Evolutionary conservation across 1,140 invertebrate species (phyloP), one percentile per base, ranked within the genome.

Genomic region (Pogonomyrmex barbatus): DNA sequence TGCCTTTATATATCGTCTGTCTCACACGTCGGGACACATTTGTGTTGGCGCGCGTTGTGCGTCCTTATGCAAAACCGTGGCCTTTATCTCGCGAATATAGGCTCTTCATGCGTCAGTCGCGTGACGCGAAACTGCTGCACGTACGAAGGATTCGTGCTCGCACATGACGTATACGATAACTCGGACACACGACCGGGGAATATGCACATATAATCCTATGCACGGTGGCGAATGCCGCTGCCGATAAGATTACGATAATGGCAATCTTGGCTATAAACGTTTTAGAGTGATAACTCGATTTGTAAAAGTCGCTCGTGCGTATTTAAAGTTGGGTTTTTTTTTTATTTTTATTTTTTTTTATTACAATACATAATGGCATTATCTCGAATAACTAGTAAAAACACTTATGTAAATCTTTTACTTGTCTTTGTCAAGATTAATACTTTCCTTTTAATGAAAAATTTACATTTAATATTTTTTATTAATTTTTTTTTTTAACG

Each of bases 231-330:
- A 73, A 83, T 75, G 36, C n/a, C 39, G 30, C 70, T n/a, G 68
- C 45, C 39, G 68, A 83, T 83, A 83, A 75, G 79, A 83, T 75
- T 83, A 75, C 47, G 79, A 75, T 47, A 71, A 47, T 47, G 54
- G 54, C 30, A 47, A 56, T 82, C 78, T 82, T 56, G 47, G 12
- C 39, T 83, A 2, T 9, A 68, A 47, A 33, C 33, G 39, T 73
- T 73, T 83, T 83, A 60, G 75, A 62, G 45, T 36, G 42, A 62
- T 73, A 83, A 83, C 42, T 83, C 68, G 79, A 83, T 73, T 50
- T 36, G 79, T 36, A 30, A 39, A 75, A 75, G 12, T 83, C 33
- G 24, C 10, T 12, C 47, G 33, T 67, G 24, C n/a, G 47, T 10
- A 2, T 36, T 50, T 50, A 24, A 24, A 24, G 24, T 24, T 24